Evolutionary conservation across 1,140 invertebrate species (phyloP).

Genomic region (Drosophila quadrilineata): DNA sequence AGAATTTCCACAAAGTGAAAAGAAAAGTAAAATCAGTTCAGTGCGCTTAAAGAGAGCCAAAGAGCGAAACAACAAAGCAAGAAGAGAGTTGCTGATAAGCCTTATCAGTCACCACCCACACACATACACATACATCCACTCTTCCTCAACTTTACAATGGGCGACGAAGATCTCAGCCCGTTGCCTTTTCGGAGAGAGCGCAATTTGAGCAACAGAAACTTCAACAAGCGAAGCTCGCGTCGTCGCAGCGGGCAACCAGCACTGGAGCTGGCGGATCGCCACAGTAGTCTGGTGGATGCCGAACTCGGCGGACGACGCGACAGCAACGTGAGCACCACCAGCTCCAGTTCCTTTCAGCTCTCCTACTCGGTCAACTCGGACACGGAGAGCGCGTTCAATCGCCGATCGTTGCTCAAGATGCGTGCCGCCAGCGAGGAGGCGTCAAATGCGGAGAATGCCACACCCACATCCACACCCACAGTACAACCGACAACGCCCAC

Average conservation of each 20-base stretch:
- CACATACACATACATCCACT: too few relatives aligned
- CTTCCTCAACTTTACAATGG: constrained; percentile 37
- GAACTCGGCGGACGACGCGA: constrained; percentile 28
- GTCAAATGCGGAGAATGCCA: neutral
- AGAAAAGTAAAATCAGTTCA: too few relatives aligned
- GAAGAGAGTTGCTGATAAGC: constrained; percentile 14
- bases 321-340: constrained; percentile 33
- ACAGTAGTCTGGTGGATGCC: constrained; percentile 36
- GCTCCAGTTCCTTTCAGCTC: constrained; percentile 60
- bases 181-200: constrained; percentile 73
- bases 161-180: constrained; percentile 68
- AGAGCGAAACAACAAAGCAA: neutral
- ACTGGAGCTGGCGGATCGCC: constrained; percentile 44
- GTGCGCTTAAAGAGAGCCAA: neutral
- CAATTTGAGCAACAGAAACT: constrained; percentile 76
- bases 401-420: constrained; percentile 60
- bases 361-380: constrained; percentile 68
- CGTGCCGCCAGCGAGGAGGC: constrained; percentile 24
- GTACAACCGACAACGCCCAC: constrained; percentile 17
- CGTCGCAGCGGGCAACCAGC: constrained; percentile 51
- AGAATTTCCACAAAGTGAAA: too few relatives aligned
- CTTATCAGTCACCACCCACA: constrained; percentile 6
- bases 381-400: constrained; percentile 62
- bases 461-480: neutral
- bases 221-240: constrained; percentile 66